A percentile compares a stretch with the other conserved stretches of the same genome.
Conservation (phyloP, 2,113 vertebrate genomes). For the Notiomystis cincta region DNA sequence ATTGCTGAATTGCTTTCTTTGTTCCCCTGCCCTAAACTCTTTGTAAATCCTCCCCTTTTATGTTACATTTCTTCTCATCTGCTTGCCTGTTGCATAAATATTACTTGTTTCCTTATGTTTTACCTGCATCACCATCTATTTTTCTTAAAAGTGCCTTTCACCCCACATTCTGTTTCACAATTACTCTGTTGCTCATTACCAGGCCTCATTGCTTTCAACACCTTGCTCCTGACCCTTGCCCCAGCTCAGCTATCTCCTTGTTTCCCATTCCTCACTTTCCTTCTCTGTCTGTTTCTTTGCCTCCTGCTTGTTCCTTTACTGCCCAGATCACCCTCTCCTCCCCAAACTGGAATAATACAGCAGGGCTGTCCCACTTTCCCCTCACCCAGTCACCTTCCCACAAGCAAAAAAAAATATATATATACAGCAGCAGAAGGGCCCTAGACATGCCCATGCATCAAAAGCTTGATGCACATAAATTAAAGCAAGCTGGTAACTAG, state of each 20-base stretch:
- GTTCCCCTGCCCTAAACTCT: neutral
- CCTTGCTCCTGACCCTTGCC: neutral
- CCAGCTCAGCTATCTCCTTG: neutral
- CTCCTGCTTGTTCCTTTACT: neutral
- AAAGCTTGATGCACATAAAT: conserved; percentile 26
- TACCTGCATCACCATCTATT: neutral
- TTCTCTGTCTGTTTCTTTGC: neutral
- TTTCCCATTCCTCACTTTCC: neutral
- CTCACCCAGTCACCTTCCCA: neutral
- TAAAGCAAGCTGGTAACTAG: conserved; percentile 26
- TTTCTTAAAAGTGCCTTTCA: neutral
- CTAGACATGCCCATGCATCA: neutral
- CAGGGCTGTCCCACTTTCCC: neutral
- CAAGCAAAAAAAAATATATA: neutral
- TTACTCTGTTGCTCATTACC: neutral
- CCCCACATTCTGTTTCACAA: neutral
- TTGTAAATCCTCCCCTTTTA: neutral
- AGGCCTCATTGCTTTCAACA: neutral
- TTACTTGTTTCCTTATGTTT: neutral
- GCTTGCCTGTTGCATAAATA: neutral
- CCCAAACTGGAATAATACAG: rapidly evolving
- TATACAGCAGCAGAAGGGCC: neutral
- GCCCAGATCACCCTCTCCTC: neutral
- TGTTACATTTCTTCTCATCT: neutral
- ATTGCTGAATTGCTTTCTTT: neutral